Percentiles rank a stretch among this genome's conserved stretches.
phyloP scores from a whole-genome alignment of 1,140 invertebrate genomes.

The Psilanteris sp. region DNA sequence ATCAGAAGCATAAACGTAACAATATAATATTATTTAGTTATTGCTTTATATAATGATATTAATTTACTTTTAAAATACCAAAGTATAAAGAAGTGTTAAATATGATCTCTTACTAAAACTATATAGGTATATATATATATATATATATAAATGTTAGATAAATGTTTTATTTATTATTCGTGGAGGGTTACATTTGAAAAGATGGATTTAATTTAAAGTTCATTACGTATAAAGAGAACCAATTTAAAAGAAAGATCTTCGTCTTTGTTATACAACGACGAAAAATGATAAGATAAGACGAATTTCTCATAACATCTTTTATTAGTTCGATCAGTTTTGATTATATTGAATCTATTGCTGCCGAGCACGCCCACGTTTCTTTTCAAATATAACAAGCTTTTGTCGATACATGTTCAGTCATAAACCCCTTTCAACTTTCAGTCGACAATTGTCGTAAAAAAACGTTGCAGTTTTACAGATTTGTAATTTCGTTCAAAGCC shows the following conservation, averaged over 20 bases:
- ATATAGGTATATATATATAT: no score
- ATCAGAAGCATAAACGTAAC: no score
- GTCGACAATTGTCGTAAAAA: slow-evolving; percentile 35
- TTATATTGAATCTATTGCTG: slow-evolving; percentile 33
- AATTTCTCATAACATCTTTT: slow-evolving; percentile 38
- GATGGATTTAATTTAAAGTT: slow-evolving; percentile 20
- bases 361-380: slow-evolving; percentile 2
- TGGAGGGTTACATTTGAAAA: background rate
- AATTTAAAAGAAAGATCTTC: slow-evolving; percentile 5
- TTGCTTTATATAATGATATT: no score
- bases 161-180: slow-evolving; percentile 16
- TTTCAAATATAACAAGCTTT: slow-evolving; percentile 31
- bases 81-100: no score
- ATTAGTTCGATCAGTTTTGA: slow-evolving; percentile 30
- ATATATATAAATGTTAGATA: slow-evolving; percentile 13
- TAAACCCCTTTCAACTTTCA: slow-evolving; percentile 33
- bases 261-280: no score
- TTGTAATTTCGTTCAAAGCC: slow-evolving; percentile 18
- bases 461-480: slow-evolving; percentile 21
- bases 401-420: slow-evolving; percentile 20
- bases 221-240: slow-evolving; percentile 14
- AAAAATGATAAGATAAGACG: slow-evolving; percentile 9
- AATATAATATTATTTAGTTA: no score
- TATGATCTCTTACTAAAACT: no score
- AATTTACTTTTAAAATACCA: no score